A percentile compares a stretch with the other conserved stretches of the same genome.
These are phyloP conservation scores for Morus bassanus DNA, from an alignment of 2,797 vertebrate species.

Conservation along the genomic window DNA sequence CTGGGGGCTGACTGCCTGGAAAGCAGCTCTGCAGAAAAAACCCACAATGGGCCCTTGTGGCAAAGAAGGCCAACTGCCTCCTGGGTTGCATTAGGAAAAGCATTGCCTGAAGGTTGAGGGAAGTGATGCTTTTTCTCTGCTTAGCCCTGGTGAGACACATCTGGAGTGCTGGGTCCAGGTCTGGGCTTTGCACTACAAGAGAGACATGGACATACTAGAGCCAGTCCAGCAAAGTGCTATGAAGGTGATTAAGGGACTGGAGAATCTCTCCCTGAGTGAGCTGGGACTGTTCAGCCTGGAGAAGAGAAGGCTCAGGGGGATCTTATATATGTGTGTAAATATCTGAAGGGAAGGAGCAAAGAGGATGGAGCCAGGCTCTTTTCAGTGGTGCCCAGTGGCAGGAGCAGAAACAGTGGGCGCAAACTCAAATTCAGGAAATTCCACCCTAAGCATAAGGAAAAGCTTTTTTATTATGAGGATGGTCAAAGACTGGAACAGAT, in stretches of 20 bases:
- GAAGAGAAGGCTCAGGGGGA: background rate
- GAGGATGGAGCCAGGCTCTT: background rate
- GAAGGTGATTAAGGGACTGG: background rate
- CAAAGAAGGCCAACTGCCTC: background rate
- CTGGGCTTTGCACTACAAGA: background rate
- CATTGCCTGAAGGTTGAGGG: background rate
- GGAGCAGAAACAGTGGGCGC: accelerated
- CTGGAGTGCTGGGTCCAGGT: background rate
- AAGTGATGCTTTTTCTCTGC: background rate
- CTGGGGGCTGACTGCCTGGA: background rate
- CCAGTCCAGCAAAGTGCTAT: background rate
- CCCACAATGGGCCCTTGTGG: accelerated
- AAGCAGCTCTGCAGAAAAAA: background rate
- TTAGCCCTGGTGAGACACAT: background rate
- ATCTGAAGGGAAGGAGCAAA: background rate
- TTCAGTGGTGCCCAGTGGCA: background rate
- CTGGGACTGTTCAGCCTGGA: background rate
- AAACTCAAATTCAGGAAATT: background rate
- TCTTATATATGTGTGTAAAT: background rate
- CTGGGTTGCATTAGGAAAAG: background rate
- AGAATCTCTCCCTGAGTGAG: background rate
- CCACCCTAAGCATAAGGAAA: background rate
- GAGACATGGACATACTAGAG: background rate
- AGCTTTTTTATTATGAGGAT: background rate
- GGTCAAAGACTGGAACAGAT: background rate